phyloP scores from a whole-genome alignment of 1,140 invertebrate species.

The Cydia pomonella region DNA sequence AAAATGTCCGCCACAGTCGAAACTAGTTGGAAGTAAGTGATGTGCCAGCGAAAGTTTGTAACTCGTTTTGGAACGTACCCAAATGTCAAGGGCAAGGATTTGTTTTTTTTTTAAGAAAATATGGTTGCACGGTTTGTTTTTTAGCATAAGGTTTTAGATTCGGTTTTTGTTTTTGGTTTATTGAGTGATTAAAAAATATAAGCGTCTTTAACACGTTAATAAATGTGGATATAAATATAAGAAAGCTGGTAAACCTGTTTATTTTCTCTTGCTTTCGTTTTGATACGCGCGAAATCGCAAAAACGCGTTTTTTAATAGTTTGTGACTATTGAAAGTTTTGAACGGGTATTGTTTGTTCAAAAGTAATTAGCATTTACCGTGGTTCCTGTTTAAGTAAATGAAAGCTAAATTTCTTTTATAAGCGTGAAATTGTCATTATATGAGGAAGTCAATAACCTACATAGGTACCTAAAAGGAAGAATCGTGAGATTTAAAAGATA shows the following conservation, averaged over 20 bases:
- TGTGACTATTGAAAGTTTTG: slow-evolving; percentile 4
- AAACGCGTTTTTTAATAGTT: slow-evolving; percentile 14
- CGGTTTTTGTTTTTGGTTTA: background rate
- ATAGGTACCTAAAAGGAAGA: no score
- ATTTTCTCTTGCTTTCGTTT: slow-evolving; percentile 15
- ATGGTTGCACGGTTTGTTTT: background rate
- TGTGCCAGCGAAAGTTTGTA: slow-evolving; percentile 58
- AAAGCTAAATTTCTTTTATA: background rate
- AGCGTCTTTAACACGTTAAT: background rate
- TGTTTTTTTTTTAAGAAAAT: background rate
- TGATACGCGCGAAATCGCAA: background rate
- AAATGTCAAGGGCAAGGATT: slow-evolving; percentile 16
- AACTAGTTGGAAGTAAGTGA: slow-evolving; percentile 70
- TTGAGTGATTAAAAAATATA: background rate
- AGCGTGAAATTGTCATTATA: background rate
- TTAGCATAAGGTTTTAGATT: background rate
- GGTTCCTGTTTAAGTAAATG: background rate
- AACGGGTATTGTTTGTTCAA: background rate
- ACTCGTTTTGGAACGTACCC: slow-evolving; percentile 16
- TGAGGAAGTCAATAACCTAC: no score
- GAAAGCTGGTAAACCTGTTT: background rate
- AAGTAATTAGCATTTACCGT: background rate
- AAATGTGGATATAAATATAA: background rate
- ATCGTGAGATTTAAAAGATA: no score
- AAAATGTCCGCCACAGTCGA: slow-evolving; percentile 64